Evolutionary conservation across 2,113 vertebrate species (phyloP).

Genomic region (Numenius arquata): DNA sequence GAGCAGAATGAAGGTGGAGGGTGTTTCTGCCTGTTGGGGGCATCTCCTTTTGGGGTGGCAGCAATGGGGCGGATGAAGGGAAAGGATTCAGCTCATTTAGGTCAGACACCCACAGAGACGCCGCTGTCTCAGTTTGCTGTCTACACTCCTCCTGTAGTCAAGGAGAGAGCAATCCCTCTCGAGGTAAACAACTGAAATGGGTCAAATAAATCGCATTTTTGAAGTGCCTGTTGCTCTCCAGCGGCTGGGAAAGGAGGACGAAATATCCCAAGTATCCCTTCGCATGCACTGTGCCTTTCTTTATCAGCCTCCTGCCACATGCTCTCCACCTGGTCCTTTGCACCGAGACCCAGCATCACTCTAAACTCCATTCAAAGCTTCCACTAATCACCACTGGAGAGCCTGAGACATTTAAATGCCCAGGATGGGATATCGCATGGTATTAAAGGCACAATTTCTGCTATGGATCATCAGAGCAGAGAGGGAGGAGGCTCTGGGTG

Average conservation of each 20-base stretch:
- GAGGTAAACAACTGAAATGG: background rate
- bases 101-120: background rate
- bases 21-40: background rate
- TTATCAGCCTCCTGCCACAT: rapidly evolving
- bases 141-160: background rate
- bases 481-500: background rate
- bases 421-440: rapidly evolving
- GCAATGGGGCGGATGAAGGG: background rate
- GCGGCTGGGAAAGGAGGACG: background rate
- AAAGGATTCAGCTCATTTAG: background rate
- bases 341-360: rapidly evolving
- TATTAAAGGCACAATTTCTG: background rate
- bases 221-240: background rate
- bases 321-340: background rate
- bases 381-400: background rate
- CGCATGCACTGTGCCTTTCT: background rate
- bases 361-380: background rate
- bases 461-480: background rate
- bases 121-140: rapidly evolving
- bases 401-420: no score
- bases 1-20: background rate
- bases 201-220: background rate
- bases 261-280: background rate
- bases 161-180: background rate
- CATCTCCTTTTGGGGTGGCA: background rate